Conservation (phyloP, 2,797 vertebrate genomes). For the Pangasius djambal region DNA sequence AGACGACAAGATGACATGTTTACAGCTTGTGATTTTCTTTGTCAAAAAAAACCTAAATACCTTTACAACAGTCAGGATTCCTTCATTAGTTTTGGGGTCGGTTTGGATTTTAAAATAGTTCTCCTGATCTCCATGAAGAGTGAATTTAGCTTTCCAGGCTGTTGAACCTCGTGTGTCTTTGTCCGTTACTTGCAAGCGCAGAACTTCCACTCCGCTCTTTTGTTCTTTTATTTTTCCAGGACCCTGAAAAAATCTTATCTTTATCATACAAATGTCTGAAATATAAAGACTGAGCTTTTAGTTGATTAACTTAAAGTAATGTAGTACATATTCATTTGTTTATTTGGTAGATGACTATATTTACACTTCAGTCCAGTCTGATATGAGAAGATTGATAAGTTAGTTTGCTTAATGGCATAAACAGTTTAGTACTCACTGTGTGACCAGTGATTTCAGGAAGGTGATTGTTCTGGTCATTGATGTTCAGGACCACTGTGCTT, state of each 20-base stretch:
- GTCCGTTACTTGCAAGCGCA: slow-evolving; percentile 68
- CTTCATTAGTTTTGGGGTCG: slow-evolving; percentile 73
- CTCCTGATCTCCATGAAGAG: slow-evolving; percentile 63
- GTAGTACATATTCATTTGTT: neutral
- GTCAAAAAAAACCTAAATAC: slow-evolving; percentile 55
- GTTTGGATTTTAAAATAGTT: slow-evolving; percentile 68
- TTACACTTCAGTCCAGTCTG: neutral
- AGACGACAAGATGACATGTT: neutral
- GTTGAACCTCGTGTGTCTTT: slow-evolving; percentile 60
- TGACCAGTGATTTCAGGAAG: slow-evolving; percentile 61
- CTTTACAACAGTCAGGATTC: slow-evolving; percentile 72
- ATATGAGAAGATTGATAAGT: neutral
- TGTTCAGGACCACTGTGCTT: slow-evolving; percentile 62
- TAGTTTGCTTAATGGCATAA: neutral
- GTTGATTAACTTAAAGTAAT: neutral
- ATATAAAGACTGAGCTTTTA: neutral
- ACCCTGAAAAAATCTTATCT: slow-evolving; percentile 49
- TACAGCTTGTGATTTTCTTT: neutral
- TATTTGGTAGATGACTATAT: neutral
- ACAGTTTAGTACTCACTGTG: slow-evolving; percentile 58
- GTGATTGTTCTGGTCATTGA: slow-evolving; percentile 73
- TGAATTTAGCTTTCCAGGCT: slow-evolving; percentile 71
- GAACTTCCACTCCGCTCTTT: slow-evolving; percentile 58
- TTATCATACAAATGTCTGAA: neutral
- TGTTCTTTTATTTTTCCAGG: slow-evolving; percentile 66